Evolutionary conservation across 2,113 vertebrate genomes (phyloP), one percentile per base, ranked within the genome.

Genomic region (Pteronura brasiliensis): DNA sequence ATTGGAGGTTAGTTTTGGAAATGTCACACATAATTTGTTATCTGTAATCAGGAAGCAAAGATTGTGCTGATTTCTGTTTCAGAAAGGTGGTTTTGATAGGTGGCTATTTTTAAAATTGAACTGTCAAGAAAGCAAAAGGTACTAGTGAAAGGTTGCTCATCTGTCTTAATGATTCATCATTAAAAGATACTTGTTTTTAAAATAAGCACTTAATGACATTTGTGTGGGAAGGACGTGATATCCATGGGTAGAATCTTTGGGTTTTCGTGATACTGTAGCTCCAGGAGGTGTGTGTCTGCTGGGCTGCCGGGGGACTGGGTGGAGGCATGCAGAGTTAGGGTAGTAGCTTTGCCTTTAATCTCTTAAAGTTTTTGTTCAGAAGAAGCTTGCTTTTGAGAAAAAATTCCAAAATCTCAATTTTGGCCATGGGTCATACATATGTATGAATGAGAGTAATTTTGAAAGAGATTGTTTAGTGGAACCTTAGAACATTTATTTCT

Each of bases 1-100:
- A 99, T 99, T 99, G 99, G 99, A 99, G 99, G 99, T 98, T 99
- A 98, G 95, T 97, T 98, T 95, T 97, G 98, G 97, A 98, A 99
- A 98, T 98, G 98, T 98, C 98, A 98, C 97, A 98, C 97, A 97
- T 97, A 98, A 98, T 99, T 98, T 96, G 81, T 76, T 98, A 96
- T 98, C 97, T 98, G 81, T 96, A 98, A 97, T 96, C 98, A 59
- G 77, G 11, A 98, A 12, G 96, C 97, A 96, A 87, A 94, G 96
- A 97, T 94, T 85, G 91, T 96, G 21, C 69, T 97, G 91, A 84
- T 92, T 95, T 98, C 98, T 98, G 95, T 98, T 98, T 93, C 25
- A 92, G 96, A 95, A 92, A 95, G 96, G 69, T 83, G 47, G n/a
- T 82, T 89, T 94, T 76, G 67, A 34, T 74, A 57, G 49, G 52